Evolutionary conservation across 2,113 vertebrate genomes (phyloP), one percentile per base, ranked within the genome.

Genomic region (Sturnus vulgaris): DNA sequence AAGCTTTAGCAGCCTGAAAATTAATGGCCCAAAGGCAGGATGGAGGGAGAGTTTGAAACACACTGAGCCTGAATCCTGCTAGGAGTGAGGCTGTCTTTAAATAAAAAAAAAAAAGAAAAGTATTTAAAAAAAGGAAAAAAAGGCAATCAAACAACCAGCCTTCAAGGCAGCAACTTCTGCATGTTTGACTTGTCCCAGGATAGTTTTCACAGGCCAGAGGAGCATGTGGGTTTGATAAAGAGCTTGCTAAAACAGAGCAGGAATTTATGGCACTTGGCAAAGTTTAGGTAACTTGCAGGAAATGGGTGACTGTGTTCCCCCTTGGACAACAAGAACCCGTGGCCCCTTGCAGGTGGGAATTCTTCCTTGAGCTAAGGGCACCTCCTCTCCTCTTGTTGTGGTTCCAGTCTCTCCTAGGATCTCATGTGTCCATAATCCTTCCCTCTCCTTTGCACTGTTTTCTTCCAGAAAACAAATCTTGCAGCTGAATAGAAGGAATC

Each of bases 311-410:
- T 88, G 1, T 1, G 1, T 57, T 37, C 27, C 40, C 47, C 47
- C 33, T 19, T 28, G 49, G 52, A 37, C 31, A 72, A 4, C 6
- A 28, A 59, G 15, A 0, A 2, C 12, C 28, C 0, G 0, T 56
- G 66, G 63, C 40, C 6, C 1, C 79, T 53, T 11, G 14, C 4
- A 63, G 52, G 35, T 14, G 21, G 46, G 69, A 78, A 81, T 66
- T 59, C 27, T 77, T 68, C 35, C 69, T n/a, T 16, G 59, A 73
- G 47, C 31, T 65, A 4, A 86, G 10, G 35, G 25, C 31, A 77
- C 20, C 25, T 88, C 50, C 12, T 15, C 47, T 85, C 46, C 42
- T 49, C 52, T 55, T 20, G 4, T 55, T 75, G 44, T 37, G 28
- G 5, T 52, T 93, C 66, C 65, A 82, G 28, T 28, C 31, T 80